Evolutionary conservation across 2,797 vertebrate genomes (phyloP).

Genomic region (Denticeps clupeoides): DNA sequence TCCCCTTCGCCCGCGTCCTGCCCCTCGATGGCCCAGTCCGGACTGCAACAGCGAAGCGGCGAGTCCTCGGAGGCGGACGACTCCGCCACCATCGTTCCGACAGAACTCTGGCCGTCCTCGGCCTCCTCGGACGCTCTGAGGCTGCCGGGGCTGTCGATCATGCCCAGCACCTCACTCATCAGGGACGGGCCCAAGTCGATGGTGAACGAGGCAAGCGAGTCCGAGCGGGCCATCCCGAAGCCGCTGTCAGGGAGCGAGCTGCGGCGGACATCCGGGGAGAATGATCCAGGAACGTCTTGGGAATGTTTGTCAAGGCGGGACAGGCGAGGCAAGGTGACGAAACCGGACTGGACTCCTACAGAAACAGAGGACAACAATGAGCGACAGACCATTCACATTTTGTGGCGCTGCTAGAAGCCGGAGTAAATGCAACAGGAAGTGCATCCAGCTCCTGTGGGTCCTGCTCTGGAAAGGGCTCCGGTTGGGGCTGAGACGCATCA

Average conservation of each 20-base stretch:
- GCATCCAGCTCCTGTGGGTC: too few relatives aligned
- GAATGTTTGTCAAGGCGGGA: slow-evolving; percentile 60
- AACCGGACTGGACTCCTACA: slow-evolving; percentile 75
- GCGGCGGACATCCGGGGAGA: slow-evolving; percentile 29
- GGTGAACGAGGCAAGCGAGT: slow-evolving; percentile 83
- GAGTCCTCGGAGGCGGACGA: slow-evolving; percentile 29
- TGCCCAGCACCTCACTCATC: slow-evolving; percentile 77
- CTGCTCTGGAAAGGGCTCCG: too few relatives aligned
- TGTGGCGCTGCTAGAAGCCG: too few relatives aligned
- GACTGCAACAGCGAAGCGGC: slow-evolving; percentile 26
- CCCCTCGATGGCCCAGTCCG: slow-evolving; percentile 23
- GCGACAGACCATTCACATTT: not conserved
- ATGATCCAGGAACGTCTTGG: slow-evolving; percentile 27
- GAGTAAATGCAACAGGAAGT: too few relatives aligned
- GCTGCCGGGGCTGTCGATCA: slow-evolving; percentile 67
- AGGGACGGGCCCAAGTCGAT: slow-evolving; percentile 90
- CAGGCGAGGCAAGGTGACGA: slow-evolving; percentile 76
- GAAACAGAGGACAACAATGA: slow-evolving; percentile 5
- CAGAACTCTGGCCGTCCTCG: slow-evolving; percentile 29
- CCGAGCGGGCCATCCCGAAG: slow-evolving; percentile 54
- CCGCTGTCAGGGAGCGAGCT: slow-evolving; percentile 30
- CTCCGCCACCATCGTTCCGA: slow-evolving; percentile 40
- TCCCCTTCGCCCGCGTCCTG: slow-evolving; percentile 19
- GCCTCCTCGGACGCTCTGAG: slow-evolving; percentile 25
- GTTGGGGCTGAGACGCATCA: too few relatives aligned